phyloP scores from a whole-genome alignment of 2,797 vertebrate genomes.

The Syngnathus rostellatus region DNA sequence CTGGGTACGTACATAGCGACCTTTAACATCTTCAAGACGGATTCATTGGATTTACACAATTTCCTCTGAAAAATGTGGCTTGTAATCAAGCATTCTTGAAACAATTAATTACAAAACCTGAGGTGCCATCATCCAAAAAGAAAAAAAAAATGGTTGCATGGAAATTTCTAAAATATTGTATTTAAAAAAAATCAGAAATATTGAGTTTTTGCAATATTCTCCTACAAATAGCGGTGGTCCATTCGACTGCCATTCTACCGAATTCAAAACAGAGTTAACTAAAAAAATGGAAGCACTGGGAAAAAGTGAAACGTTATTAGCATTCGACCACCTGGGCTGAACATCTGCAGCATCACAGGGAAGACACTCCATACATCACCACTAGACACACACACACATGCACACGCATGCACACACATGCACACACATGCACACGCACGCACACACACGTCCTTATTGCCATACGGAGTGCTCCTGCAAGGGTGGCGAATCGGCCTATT shows the following conservation, averaged over 20 bases:
- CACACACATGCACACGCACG: background rate
- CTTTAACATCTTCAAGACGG: background rate
- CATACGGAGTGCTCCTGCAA: constrained; percentile 15
- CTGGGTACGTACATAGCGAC: background rate
- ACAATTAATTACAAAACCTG: too few relatives aligned
- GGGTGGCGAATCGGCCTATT: constrained; percentile 17
- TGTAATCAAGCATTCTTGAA: too few relatives aligned
- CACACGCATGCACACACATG: too few relatives aligned
- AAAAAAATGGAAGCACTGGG: constrained; percentile 55
- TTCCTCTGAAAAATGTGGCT: too few relatives aligned
- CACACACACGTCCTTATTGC: constrained; percentile 18
- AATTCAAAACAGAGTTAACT: constrained; percentile 46
- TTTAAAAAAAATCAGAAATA: too few relatives aligned
- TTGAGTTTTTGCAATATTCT: too few relatives aligned
- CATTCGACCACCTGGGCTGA: constrained; percentile 55
- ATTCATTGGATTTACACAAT: too few relatives aligned
- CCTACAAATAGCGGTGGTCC: too few relatives aligned
- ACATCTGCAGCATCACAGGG: constrained; percentile 54
- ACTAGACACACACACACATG: background rate
- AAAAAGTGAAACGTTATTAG: constrained; percentile 52
- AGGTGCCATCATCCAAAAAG: too few relatives aligned
- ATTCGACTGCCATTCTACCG: background rate
- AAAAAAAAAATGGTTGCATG: too few relatives aligned
- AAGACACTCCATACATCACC: constrained; percentile 8
- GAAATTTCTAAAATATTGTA: too few relatives aligned